Evolutionary conservation across 1,140 invertebrate genomes (phyloP), one percentile per base, ranked within the genome.

Genomic region (Vollenhovia emeryi): DNA sequence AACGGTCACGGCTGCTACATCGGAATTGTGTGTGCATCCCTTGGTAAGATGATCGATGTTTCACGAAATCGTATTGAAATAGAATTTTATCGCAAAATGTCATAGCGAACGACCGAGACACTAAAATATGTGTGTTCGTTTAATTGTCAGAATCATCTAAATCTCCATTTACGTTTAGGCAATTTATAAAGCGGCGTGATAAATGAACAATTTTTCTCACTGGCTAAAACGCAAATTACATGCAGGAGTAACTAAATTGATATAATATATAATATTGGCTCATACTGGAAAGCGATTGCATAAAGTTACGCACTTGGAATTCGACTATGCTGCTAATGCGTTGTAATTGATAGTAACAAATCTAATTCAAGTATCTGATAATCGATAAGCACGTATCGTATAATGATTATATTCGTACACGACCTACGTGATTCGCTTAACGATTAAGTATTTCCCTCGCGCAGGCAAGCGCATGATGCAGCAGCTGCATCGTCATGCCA

Each of bases 1-100:
- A 13, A 82, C 78, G 66, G 27, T 68, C 76, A 79, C 76, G 76
- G 62, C 36, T 59, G 50, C 36, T 82, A 15, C 36, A 59, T 82
- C 15, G 50, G 66, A 73, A 59, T 59, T 30, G 15, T 73, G 24
- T 43, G 30, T 13, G n/a, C 36, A 73, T 36, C 9, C 18, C 43
- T 43, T 57, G 78, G 78, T 82, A 82, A 82, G 76, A 40, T 2
- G 15, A 55, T 18, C 2, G 5, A 40, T 18, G 0, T 50, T n/a
- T 80, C 13, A 7, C n/a, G 4, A 71, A 24, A 24, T 57, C 0
- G 11, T 62, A n/a, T 21, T 64, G 1, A 30, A 45, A 7, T 43
- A 30, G n/a, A 48, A 24, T 78, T 64, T 78, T 33, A 7, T 48
- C n/a, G n/a, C n/a, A 24, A 64, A 13, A 18, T 2, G 21, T 2